Conservation (phyloP, 2,113 vertebrate genomes). For the Rhinoderma darwinii region DNA sequence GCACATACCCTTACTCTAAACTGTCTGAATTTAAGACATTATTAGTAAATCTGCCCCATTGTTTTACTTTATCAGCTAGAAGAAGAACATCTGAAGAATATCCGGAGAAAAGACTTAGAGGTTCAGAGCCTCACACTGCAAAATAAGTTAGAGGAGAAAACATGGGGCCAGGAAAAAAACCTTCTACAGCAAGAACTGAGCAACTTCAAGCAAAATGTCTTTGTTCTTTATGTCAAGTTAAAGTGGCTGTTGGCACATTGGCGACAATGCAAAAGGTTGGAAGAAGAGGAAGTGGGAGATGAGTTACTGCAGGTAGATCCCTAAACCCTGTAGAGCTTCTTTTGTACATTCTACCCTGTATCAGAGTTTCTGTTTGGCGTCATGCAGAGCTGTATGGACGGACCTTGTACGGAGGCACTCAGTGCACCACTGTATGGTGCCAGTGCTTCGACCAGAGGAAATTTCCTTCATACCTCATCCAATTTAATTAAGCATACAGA, state of each 20-base stretch:
- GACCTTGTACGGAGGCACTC: too few relatives aligned
- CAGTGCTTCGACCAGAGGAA: neutral
- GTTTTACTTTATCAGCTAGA: slow-evolving; percentile 72
- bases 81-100: slow-evolving; percentile 77
- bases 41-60: neutral
- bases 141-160: slow-evolving; percentile 78
- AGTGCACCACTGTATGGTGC: neutral
- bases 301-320: slow-evolving; percentile 76
- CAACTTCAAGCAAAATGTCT: slow-evolving; percentile 87
- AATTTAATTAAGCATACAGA: too few relatives aligned
- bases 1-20: too few relatives aligned
- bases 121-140: slow-evolving; percentile 86
- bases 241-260: slow-evolving; percentile 91
- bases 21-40: neutral
- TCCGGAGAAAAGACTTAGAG: slow-evolving; percentile 84
- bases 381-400: too few relatives aligned
- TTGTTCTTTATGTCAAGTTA: slow-evolving; percentile 92
- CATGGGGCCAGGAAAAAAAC: slow-evolving; percentile 87
- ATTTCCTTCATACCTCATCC: too few relatives aligned
- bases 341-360: too few relatives aligned
- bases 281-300: slow-evolving; percentile 71
- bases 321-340: too few relatives aligned
- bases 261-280: slow-evolving; percentile 79
- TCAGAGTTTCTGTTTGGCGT: too few relatives aligned
- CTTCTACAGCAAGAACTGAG: slow-evolving; percentile 87